Evolutionary conservation across 2,888 invertebrate species (phyloP).

Genomic region (Tanypteryx hageni): DNA sequence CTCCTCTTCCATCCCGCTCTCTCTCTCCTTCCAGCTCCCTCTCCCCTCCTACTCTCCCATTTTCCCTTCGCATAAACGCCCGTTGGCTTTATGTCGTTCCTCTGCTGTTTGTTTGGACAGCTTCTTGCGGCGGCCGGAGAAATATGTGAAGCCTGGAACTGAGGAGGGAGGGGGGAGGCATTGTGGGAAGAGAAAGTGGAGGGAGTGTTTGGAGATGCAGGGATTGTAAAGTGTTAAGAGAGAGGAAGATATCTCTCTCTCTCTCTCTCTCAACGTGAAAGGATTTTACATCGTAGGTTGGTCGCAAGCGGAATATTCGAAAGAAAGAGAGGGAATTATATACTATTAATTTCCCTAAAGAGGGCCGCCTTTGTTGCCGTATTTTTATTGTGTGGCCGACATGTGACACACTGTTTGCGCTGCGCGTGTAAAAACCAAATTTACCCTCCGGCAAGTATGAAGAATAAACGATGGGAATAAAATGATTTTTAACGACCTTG

Average conservation of each 20-base stretch:
- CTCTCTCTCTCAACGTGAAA: not conserved
- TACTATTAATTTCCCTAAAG: slow-evolving; percentile 9
- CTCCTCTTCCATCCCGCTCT: not conserved
- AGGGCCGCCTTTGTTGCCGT: not conserved
- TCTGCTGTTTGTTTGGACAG: slow-evolving; percentile 60
- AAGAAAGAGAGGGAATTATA: not conserved
- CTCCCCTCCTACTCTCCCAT: not conserved
- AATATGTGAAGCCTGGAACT: not conserved
- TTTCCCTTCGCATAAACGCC: slow-evolving; percentile 19
- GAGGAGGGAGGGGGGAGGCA: not conserved
- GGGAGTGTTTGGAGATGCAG: not conserved
- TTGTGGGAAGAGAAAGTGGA: not conserved
- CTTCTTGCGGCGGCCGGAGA: slow-evolving; percentile 20
- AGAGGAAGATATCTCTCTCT: not conserved
- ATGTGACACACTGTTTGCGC: not conserved
- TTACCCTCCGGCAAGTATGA: not conserved
- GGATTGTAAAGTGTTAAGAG: not conserved
- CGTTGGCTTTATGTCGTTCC: slow-evolving; percentile 42
- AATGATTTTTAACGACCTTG: not conserved
- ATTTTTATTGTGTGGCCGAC: not conserved
- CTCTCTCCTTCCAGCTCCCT: not conserved
- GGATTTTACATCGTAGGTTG: not conserved
- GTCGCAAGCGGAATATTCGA: not conserved
- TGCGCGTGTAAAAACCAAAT: not conserved
- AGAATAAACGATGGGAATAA: not conserved